A percentile compares a stretch with the other conserved stretches of the same genome.
phyloP scores from a whole-genome alignment of 1,140 invertebrate species.

The Camponotus vicinus region DNA sequence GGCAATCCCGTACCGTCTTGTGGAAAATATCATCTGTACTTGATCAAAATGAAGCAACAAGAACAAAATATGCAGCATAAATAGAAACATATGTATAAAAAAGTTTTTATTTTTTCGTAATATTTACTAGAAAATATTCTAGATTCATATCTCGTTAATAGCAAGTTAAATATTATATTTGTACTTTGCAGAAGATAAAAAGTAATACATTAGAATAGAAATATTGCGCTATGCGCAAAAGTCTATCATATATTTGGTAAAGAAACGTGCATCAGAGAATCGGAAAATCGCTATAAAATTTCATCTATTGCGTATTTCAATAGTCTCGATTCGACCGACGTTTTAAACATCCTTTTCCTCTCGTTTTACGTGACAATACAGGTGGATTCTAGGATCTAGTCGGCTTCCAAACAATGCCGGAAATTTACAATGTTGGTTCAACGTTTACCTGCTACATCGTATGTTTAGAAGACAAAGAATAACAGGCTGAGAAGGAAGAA shows the following conservation, averaged over 20 bases:
- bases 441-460: constrained; percentile 56
- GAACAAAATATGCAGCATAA: not conserved
- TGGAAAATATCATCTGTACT: constrained; percentile 19
- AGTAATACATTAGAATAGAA: not conserved
- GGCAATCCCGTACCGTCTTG: constrained; percentile 22
- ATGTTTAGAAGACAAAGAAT: constrained; percentile 62
- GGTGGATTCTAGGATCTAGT: constrained; percentile 53
- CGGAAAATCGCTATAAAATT: constrained; percentile 14
- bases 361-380: constrained; percentile 50
- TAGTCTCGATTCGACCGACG: constrained; percentile 15
- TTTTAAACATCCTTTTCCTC: constrained; percentile 54
- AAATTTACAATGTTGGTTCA: constrained; percentile 62
- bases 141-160: not conserved
- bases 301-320: constrained; percentile 35
- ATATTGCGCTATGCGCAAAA: not conserved
- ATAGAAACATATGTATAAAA: not conserved
- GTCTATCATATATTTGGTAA: constrained; percentile 4
- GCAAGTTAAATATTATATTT: too few species aligned
- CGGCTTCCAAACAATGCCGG: constrained; percentile 50
- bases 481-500: constrained; percentile 42
- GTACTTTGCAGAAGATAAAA: too few species aligned
- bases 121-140: not conserved
- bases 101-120: not conserved
- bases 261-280: not conserved
- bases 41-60: not conserved